These are phyloP conservation scores for Hypotaenidia okinawae DNA, from an alignment of 2,797 vertebrate genomes.

Conservation along the genomic window DNA sequence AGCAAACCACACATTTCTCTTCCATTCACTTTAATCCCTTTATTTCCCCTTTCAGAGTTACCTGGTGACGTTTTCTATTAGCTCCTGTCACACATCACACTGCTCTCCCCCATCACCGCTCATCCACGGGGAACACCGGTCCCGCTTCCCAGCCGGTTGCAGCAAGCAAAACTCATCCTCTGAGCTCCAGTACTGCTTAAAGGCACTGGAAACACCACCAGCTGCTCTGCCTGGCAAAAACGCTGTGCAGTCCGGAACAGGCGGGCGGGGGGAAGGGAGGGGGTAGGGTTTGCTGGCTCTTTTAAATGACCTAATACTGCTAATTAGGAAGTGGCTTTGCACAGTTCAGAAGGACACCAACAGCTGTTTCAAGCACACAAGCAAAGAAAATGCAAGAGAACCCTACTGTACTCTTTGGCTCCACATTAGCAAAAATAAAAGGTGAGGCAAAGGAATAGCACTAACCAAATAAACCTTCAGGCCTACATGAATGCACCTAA, in stretches of 20 bases:
- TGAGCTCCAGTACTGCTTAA: conserved; percentile 12
- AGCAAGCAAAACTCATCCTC: neutral
- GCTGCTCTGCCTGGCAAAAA: neutral
- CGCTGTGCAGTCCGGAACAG: conserved; percentile 52
- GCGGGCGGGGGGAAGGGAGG: neutral
- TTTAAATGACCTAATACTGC: conserved; percentile 65
- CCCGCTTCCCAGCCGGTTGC: neutral
- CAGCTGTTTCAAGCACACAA: conserved; percentile 4
- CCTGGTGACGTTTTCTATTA: conserved; percentile 29
- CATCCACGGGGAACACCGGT: neutral
- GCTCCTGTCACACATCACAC: neutral
- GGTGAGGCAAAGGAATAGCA: neutral
- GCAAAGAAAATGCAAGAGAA: neutral
- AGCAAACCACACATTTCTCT: neutral
- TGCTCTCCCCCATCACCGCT: neutral
- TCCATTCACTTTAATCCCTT: neutral
- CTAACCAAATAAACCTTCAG: neutral
- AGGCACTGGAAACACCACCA: neutral
- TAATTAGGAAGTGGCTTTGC: conserved; percentile 45
- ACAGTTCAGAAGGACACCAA: conserved; percentile 17
- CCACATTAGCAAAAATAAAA: neutral
- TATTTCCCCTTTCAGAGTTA: neutral
- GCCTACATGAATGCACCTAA: neutral
- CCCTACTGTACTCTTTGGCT: neutral
- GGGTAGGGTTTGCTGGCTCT: neutral